Evolutionary conservation across 2,888 invertebrate species (phyloP), one percentile per base, ranked within the genome.

Genomic region (Syritta pipiens): DNA sequence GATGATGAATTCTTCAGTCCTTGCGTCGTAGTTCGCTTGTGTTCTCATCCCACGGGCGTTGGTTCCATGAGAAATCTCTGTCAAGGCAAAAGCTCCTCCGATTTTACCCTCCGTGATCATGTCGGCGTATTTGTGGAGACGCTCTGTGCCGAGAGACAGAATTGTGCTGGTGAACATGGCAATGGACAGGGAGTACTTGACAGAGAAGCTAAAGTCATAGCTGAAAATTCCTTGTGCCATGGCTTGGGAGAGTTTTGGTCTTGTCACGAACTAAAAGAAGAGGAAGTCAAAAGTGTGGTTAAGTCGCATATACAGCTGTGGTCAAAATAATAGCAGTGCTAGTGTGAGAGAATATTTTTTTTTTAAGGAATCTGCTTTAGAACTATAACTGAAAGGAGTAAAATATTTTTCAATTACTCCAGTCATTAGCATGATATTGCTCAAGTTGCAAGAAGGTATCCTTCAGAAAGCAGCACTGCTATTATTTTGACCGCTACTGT

Each of bases 1-100:
- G 84, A 95, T 90, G 85, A 96, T 87, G 90, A 96, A 91, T 85
- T 93, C 92, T 87, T 92, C 91, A 5, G 91, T 93, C 67, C 91
- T 90, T 0, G 93, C 91, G 85, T 95, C 92, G 87, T 94, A 97
- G 0, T 93, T 95, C 0, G 97, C 97, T 0, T 93, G 93, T 0
- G 97, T 97, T 83, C 94, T 91, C 94, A 97, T 95, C 2, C 93
- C 94, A 84, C 94, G 94, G 0, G 96, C 95, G 87, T 97, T 97
- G 20, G 96, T 96, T 0, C 97, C 97, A 86, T 98, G 97, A 0
- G 94, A 92, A 5, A 97, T 92, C 89, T 98, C 97, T 0, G 97
- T 97, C 42, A 97, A 87, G 0, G 95, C 95, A 87, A 96, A 97
- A 83, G 96, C 93, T 2, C 94, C 94, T 82, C 91, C 84, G 62